Percentiles rank a stretch among this genome's conserved stretches.
These are phyloP conservation scores for Drosophila kepulauana DNA, from an alignment of 1,140 invertebrate species.

Conservation along the genomic window DNA sequence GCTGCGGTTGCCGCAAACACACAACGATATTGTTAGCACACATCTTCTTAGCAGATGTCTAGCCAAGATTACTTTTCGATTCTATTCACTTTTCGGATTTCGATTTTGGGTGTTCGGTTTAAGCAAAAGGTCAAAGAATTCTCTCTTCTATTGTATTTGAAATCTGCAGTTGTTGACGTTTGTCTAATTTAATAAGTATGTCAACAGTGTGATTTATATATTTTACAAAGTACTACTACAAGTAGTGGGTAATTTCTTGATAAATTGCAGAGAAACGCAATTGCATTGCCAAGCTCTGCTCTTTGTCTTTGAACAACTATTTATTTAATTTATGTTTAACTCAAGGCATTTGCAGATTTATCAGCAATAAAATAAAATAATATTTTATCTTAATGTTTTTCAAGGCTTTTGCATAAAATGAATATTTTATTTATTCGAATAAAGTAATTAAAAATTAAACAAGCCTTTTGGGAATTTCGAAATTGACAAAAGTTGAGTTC, in stretches of 20 bases:
- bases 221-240: no score
- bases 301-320: no score
- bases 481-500: no score
- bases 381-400: background rate
- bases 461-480: no score
- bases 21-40: constrained; percentile 13
- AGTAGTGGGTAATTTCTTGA: no score
- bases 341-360: background rate
- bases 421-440: no score
- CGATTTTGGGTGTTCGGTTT: constrained; percentile 25
- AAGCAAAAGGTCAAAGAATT: constrained; percentile 2
- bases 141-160: background rate
- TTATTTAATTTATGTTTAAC: no score
- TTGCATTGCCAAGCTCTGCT: no score
- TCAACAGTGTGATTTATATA: background rate
- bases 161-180: background rate
- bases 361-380: background rate
- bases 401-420: background rate
- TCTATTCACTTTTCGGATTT: constrained; percentile 17
- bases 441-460: no score
- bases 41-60: constrained; percentile 59
- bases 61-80: constrained; percentile 50
- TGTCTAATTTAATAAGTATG: background rate
- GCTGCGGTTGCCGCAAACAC: constrained; percentile 7
- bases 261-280: no score